Evolutionary conservation across 2,113 vertebrate genomes (phyloP).

Genomic region (Campylorhamphus procurvoides): DNA sequence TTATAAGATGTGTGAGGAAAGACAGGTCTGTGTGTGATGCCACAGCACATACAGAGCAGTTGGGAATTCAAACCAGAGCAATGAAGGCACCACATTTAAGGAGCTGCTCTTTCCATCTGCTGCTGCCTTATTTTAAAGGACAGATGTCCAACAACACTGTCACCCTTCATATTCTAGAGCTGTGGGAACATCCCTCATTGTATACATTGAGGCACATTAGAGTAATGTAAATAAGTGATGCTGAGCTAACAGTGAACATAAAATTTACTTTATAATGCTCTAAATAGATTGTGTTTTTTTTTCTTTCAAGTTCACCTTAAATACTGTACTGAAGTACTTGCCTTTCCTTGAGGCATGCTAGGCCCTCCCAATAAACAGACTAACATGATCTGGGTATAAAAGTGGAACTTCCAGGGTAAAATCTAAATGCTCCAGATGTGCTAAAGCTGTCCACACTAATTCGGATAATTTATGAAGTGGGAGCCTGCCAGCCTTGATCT

Average conservation of each 20-base stretch:
- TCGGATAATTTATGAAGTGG: constrained; percentile 24
- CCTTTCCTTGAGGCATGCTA: background rate
- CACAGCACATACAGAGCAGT: background rate
- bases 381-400: background rate
- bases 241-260: background rate
- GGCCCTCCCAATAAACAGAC: background rate
- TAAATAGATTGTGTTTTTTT: background rate
- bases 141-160: background rate
- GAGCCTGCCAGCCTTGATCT: constrained; percentile 6
- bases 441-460: constrained; percentile 28
- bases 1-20: background rate
- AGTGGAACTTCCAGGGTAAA: constrained; percentile 2
- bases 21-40: background rate
- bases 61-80: background rate
- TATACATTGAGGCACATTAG: background rate
- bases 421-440: constrained; percentile 42
- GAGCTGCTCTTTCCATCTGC: background rate
- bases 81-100: background rate
- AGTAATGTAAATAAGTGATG: background rate
- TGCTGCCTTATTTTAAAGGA: background rate
- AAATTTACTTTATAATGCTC: background rate
- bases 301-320: background rate
- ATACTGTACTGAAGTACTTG: background rate
- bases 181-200: background rate
- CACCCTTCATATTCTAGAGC: background rate